A percentile compares a stretch with the other conserved stretches of the same genome.
These are phyloP conservation scores for Salpingus planirostris DNA, from an alignment of 2,888 invertebrate species.

Conservation along the genomic window DNA sequence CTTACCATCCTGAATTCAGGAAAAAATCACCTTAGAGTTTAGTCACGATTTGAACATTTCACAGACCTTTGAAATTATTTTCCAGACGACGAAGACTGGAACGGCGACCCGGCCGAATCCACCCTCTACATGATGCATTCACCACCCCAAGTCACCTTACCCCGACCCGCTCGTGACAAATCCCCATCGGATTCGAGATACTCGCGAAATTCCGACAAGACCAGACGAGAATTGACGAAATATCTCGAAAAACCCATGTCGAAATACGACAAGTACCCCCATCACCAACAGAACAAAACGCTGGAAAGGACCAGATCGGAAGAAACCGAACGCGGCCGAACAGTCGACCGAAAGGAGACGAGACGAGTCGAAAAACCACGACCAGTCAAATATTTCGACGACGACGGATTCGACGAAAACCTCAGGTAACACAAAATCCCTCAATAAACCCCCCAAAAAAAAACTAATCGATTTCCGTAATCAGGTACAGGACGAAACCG, in stretches of 20 bases:
- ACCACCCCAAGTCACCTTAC: slow-evolving; percentile 39
- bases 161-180: slow-evolving; percentile 29
- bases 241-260: slow-evolving; percentile 30
- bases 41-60: no score
- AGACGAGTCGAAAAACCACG: slow-evolving; percentile 21
- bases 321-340: slow-evolving; percentile 13
- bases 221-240: slow-evolving; percentile 29
- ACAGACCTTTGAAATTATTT: no score
- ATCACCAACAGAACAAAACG: slow-evolving; percentile 1
- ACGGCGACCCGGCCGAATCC: slow-evolving; percentile 50
- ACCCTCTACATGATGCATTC: slow-evolving; percentile 52
- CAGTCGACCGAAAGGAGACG: slow-evolving; percentile 11
- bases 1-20: no score
- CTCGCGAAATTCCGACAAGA: slow-evolving; percentile 20
- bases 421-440: slow-evolving; percentile 25
- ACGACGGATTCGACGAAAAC: slow-evolving; percentile 34
- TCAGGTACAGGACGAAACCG: slow-evolving; percentile 10
- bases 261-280: slow-evolving; percentile 23
- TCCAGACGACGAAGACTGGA: slow-evolving; percentile 76
- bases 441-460: no score
- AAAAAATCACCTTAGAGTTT: no score
- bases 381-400: slow-evolving; percentile 28
- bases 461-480: background rate
- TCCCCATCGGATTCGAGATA: slow-evolving; percentile 18
- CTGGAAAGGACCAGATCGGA: slow-evolving; percentile 23